Evolutionary conservation across 2,113 vertebrate species (phyloP).

Genomic region (Cathartes aura): DNA sequence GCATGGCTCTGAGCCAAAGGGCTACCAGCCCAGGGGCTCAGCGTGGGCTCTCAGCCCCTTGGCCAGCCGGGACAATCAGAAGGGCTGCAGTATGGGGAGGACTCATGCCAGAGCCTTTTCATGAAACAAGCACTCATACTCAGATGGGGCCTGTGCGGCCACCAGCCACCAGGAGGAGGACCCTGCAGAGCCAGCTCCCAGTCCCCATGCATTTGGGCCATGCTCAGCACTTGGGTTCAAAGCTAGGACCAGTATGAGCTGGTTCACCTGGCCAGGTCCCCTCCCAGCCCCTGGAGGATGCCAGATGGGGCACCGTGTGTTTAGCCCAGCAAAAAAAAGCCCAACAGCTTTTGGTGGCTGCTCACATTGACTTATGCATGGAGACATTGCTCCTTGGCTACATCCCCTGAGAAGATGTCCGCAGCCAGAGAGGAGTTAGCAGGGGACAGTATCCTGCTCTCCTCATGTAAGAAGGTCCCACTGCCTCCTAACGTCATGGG

Average conservation of each 20-base stretch:
- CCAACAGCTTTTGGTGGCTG: neutral
- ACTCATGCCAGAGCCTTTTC: neutral
- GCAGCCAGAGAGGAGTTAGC: neutral
- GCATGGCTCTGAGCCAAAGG: neutral
- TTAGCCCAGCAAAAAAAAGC: neutral
- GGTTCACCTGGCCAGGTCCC: neutral
- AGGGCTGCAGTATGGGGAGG: neutral
- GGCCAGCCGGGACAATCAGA: neutral
- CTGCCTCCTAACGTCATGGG: neutral
- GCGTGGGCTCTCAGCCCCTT: fast-evolving
- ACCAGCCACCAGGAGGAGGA: neutral
- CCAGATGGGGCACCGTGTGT: fast-evolving
- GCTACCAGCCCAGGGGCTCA: neutral
- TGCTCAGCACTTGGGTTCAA: neutral
- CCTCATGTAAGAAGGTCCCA: neutral
- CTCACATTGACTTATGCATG: neutral
- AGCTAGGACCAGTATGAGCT: neutral
- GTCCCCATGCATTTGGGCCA: neutral
- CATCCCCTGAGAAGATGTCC: neutral
- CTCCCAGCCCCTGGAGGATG: neutral
- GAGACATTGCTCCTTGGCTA: neutral
- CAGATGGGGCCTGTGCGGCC: fast-evolving
- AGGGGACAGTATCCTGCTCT: neutral
- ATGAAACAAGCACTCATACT: neutral
- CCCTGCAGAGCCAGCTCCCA: neutral